Base-by-base conservation (phyloP, 2,888 invertebrate species). In the Lasiommata megera region DNA sequence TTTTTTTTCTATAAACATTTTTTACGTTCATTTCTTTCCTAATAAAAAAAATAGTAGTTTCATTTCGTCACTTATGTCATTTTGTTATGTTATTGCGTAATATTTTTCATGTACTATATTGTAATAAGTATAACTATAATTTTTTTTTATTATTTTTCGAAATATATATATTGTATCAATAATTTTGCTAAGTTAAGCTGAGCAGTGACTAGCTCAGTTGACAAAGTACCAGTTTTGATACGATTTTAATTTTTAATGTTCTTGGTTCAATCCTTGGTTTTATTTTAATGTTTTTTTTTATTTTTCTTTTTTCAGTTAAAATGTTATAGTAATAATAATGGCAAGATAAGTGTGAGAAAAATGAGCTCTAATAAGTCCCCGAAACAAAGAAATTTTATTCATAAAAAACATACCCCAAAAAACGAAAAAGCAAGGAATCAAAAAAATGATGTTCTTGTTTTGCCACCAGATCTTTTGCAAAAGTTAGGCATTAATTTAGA, bases 401-500 rank as follows among this genome's bases (percentile, higher is more conserved):
- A 46, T 43, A 57, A 11, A 37, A 52, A 62, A 48, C 44, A 52
- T 55, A 64, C 66, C 65, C 66, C 67, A 59, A 69, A 61, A 62
- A 52, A 3, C 41, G 59, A 41, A 61, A 73, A 50, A 50, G 56
- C 76, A 54, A 78, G 86, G 68, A 11, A 16, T 28, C 9, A n/a
- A 40, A 51, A 38, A 7, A 51, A 23, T 40, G 78, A 51, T 40
- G 78, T 91, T 23, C 81, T 86, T 73, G 86, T 91, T 37, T 68
- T 92, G 38, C 76, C 90, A 59, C 91, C 91, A 53, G 78, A 88
- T 63, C 65, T 90, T 44, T 75, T 91, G 56, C 79, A 88, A 70
- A 78, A 88, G 68, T 76, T 91, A 70, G 91, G 91, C 16, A 87
- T 91, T 44, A 72, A 80, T 70, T 73, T 88, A 61, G 75, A 67